phyloP scores from a whole-genome alignment of 2,888 invertebrate species.

The Dicyrtoma fusca region DNA sequence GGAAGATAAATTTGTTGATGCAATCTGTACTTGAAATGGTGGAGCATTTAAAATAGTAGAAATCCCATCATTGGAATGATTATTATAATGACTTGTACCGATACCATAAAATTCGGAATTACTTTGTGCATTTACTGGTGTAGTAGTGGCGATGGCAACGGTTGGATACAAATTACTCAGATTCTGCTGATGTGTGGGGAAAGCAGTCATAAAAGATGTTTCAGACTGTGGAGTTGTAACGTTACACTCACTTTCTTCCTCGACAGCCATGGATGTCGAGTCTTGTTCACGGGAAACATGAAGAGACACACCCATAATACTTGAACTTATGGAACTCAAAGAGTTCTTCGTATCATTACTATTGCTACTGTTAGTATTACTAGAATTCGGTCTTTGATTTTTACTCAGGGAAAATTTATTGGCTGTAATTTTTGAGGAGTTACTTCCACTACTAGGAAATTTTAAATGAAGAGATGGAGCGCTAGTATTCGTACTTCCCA shows the following conservation, averaged over 20 bases:
- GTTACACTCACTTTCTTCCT: slow-evolving; percentile 3
- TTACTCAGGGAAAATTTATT: slow-evolving; percentile 8
- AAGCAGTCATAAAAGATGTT: slow-evolving; percentile 49
- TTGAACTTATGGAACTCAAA: not conserved
- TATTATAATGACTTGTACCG: not conserved
- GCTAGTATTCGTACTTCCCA: not conserved
- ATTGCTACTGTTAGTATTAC: not conserved
- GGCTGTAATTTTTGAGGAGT: not conserved
- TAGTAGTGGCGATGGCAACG: slow-evolving; percentile 3
- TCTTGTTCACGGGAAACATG: not conserved
- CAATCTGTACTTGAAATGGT: not conserved
- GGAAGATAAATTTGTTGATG: not conserved
- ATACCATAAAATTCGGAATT: not conserved
- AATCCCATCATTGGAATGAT: slow-evolving; percentile 11
- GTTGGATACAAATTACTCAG: not conserved
- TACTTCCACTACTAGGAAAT: not conserved
- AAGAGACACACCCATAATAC: not conserved
- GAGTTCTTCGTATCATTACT: not conserved
- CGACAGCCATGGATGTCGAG: not conserved
- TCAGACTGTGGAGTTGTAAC: slow-evolving; percentile 52
- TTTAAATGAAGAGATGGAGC: slow-evolving; percentile 19
- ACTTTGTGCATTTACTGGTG: not conserved
- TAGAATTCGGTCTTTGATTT: slow-evolving; percentile 8
- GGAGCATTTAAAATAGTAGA: not conserved
- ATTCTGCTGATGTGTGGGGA: too few relatives aligned